phyloP scores from a whole-genome alignment of 2,113 vertebrate genomes.

The Crotalus viridis region DNA sequence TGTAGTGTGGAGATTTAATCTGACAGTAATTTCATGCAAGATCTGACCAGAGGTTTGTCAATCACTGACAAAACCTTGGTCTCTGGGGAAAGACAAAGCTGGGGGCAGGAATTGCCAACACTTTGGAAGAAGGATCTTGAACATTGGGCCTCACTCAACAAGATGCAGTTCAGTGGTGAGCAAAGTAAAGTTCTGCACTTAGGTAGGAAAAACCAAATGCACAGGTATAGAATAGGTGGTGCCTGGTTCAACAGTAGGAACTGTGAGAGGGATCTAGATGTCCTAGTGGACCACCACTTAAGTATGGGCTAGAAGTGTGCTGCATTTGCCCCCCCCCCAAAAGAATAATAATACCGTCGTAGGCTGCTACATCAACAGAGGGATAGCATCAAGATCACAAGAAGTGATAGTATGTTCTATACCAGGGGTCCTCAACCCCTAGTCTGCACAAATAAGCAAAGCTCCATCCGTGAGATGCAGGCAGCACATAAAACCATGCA shows the following conservation, averaged over 20 bases:
- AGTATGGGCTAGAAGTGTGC: neutral
- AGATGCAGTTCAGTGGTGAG: neutral
- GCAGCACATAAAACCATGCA: no score
- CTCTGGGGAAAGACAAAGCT: neutral
- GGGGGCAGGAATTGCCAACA: neutral
- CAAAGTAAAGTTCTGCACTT: neutral
- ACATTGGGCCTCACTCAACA: neutral
- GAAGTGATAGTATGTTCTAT: neutral
- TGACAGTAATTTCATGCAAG: neutral
- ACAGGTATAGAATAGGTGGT: neutral
- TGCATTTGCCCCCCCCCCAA: neutral
- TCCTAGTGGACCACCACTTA: neutral
- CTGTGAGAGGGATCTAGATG: neutral
- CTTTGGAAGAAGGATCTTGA: neutral
- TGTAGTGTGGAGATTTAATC: neutral
- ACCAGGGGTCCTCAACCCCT: no score
- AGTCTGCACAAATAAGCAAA: no score
- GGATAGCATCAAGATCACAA: neutral
- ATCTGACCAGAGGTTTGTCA: neutral
- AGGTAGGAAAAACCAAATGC: neutral
- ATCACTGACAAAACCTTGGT: neutral
- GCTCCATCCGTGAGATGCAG: no score
- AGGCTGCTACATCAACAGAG: neutral
- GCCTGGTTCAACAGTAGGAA: neutral
- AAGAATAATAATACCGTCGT: no score